phyloP scores from a whole-genome alignment of 2,113 vertebrate species.

The Peromyscus californicus region DNA sequence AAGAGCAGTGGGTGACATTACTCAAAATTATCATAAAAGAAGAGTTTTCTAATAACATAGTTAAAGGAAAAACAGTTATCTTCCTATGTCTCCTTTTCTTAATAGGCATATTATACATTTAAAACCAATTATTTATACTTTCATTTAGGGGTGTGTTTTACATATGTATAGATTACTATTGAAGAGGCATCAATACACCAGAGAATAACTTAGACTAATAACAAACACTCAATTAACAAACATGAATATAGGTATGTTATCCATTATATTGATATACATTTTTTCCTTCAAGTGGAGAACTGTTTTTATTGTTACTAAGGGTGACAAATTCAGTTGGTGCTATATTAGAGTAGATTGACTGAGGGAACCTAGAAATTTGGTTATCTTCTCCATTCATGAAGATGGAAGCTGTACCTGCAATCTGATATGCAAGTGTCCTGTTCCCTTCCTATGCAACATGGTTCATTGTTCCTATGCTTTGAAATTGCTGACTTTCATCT shows the following conservation, averaged over 20 bases:
- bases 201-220: neutral
- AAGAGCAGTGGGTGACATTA: neutral
- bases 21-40: neutral
- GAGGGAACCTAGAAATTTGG: neutral
- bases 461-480: neutral
- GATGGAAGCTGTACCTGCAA: fast-evolving
- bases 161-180: neutral
- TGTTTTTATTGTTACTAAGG: neutral
- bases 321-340: neutral
- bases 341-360: neutral
- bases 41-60: neutral
- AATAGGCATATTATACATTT: neutral
- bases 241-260: neutral
- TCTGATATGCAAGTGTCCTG: neutral
- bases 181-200: neutral
- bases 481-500: neutral
- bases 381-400: neutral
- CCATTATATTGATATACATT: neutral
- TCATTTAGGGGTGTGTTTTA: neutral
- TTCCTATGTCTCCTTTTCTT: neutral
- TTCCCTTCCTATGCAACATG: neutral
- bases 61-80: neutral
- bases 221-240: neutral
- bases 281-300: neutral
- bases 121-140: neutral